Conservation (phyloP, 2,888 invertebrate species). For the Tipula lateralis region DNA sequence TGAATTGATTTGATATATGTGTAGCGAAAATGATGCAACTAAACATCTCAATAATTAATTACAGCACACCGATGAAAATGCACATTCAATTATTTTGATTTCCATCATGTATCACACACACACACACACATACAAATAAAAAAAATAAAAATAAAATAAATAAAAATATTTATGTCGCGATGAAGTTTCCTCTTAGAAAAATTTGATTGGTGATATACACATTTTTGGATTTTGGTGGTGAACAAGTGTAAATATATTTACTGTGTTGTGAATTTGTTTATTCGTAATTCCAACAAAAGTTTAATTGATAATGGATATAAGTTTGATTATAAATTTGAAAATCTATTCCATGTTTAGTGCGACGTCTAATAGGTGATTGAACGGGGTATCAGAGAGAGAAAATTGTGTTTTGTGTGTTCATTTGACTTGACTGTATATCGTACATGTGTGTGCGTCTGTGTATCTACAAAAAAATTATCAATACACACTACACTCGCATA, state of each 20-base stretch:
- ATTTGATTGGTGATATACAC: background rate
- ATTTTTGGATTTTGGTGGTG: background rate
- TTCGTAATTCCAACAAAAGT: background rate
- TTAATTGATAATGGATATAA: background rate
- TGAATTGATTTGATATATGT: background rate
- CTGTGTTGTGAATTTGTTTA: background rate
- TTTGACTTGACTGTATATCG: background rate
- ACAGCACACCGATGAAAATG: background rate
- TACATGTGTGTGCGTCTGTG: background rate
- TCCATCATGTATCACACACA: background rate
- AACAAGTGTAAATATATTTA: background rate
- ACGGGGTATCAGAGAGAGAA: conserved; percentile 27
- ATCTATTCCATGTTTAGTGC: conserved; percentile 27
- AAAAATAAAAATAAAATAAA: background rate
- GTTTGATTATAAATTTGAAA: background rate
- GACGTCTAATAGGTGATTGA: conserved; percentile 29
- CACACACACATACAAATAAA: no score
- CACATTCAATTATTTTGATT: background rate
- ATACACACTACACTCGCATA: background rate
- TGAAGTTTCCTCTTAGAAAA: background rate
- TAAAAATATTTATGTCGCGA: conserved; percentile 3
- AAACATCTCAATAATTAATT: background rate
- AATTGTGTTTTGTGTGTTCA: conserved; percentile 7
- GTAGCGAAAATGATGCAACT: background rate
- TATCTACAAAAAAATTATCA: background rate